phyloP scores from a whole-genome alignment of 2,113 vertebrate genomes.

The Toxotes jaculatrix region DNA sequence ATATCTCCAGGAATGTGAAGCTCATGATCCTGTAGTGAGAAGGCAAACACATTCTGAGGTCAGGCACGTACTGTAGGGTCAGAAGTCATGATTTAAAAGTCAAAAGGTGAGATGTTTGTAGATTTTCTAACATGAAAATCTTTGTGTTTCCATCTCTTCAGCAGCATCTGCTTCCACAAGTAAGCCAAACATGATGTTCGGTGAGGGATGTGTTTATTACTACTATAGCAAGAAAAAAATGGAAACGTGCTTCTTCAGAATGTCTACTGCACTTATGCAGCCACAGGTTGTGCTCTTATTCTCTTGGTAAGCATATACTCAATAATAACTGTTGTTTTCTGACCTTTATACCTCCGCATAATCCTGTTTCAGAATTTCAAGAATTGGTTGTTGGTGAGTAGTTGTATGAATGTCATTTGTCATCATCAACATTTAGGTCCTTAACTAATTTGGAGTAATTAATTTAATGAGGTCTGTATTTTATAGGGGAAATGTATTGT shows the following conservation, averaged over 20 bases:
- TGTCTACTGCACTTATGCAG: too few relatives aligned
- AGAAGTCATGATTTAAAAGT: neutral
- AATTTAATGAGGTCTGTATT: neutral
- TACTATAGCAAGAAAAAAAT: neutral
- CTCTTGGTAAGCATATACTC: too few relatives aligned
- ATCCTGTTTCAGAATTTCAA: neutral
- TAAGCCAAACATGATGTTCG: slow-evolving; percentile 15
- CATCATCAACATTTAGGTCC: neutral
- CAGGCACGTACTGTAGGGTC: neutral
- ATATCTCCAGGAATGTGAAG: slow-evolving; percentile 1
- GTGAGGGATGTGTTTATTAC: neutral
- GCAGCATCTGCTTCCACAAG: slow-evolving; percentile 7
- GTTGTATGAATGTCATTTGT: neutral
- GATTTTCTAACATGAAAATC: slow-evolving; percentile 8
- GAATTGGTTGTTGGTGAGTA: neutral
- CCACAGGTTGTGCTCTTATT: neutral
- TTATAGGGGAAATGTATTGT: neutral
- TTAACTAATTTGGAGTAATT: neutral
- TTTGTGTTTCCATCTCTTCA: neutral
- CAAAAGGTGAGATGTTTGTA: slow-evolving; percentile 13
- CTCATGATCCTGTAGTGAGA: neutral
- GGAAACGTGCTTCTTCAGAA: neutral
- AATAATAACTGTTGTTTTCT: neutral
- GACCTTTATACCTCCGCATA: neutral
- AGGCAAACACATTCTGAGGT: neutral